These are phyloP conservation scores for Apotomis betuletana DNA, from an alignment of 2,888 invertebrate species.

Conservation along the genomic window DNA sequence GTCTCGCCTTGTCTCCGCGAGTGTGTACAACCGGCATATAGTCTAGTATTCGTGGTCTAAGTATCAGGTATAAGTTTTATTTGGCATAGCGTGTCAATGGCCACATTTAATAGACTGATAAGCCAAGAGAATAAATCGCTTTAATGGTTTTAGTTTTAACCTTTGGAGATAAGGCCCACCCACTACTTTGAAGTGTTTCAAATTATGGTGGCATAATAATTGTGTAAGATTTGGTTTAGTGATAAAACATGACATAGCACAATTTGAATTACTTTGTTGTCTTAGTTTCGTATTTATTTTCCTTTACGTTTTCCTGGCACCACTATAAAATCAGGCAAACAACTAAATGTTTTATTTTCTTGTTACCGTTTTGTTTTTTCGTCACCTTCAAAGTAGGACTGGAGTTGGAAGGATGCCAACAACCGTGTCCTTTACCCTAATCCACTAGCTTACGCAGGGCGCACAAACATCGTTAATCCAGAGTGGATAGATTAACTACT, in stretches of 20 bases:
- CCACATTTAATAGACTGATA: conserved; percentile 27
- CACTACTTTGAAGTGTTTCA: conserved; percentile 6
- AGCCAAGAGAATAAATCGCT: conserved; percentile 19
- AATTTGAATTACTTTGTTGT: no score
- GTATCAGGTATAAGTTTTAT: background rate
- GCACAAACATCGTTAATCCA: conserved; percentile 18
- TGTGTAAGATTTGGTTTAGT: background rate
- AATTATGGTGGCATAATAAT: background rate
- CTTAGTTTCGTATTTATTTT: no score
- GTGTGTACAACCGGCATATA: no score
- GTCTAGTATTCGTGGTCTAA: background rate
- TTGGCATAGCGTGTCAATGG: conserved; percentile 12
- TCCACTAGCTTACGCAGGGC: background rate
- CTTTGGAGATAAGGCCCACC: conserved; percentile 37
- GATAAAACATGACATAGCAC: background rate
- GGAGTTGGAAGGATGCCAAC: conserved; percentile 1
- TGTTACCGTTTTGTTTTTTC: background rate
- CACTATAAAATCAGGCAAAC: no score
- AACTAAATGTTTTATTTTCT: background rate
- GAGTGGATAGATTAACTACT: background rate
- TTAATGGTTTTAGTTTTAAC: conserved; percentile 26
- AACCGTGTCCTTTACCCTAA: conserved; percentile 1
- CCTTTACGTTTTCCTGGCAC: no score
- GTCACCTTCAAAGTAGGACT: background rate
- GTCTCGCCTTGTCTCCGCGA: no score